Evolutionary conservation across 2,888 invertebrate genomes (phyloP), one percentile per base, ranked within the genome.

Genomic region (Caenorhabditis imperialis): DNA sequence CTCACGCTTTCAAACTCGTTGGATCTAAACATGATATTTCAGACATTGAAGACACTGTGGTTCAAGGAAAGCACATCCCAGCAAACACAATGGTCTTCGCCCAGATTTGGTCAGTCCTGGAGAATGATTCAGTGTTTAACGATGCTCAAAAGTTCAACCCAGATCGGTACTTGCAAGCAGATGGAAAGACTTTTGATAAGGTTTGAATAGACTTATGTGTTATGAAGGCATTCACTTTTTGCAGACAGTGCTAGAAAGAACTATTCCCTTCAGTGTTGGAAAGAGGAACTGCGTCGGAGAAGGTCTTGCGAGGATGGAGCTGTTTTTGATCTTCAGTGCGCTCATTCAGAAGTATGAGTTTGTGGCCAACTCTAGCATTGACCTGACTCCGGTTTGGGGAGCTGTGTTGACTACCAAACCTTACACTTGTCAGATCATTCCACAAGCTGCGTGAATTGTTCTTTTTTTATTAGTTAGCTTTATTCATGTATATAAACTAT

Each of bases 271-370:
- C 65, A 76, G 76, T 22, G 71, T 80, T 30, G 81, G 81, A 25
- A 81, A 78, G 45, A 53, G 81, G 16, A 50, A 60, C 37, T 81
- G 81, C 50, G 81, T 77, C 10, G 81, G 81, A 48, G 81, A 81
- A 40, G 81, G 78, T 33, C 35, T 81, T 33, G 79, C 81, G 1
- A 23, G 77, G 3, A 67, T 79, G 60, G 81, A 81, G 50, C 40
- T 81, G 8, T 81, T 81, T 60, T 22, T 77, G 10, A 69, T 71
- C 12, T 55, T 74, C 40, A 51, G 61, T 12, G 48, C 77, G 5
- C 25, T 77, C 8, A 53, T 74, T 14, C 77, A 77, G 25, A 74
- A 65, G 53, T 77, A 60, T 25, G 73, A 73, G 48, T 69, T 74
- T 47, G 47, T 61, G 3, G 27, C 72, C 1, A 67, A 25, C 2